Base-by-base conservation (phyloP, 2,888 invertebrate genomes). In the Criorhina ranunculi region DNA sequence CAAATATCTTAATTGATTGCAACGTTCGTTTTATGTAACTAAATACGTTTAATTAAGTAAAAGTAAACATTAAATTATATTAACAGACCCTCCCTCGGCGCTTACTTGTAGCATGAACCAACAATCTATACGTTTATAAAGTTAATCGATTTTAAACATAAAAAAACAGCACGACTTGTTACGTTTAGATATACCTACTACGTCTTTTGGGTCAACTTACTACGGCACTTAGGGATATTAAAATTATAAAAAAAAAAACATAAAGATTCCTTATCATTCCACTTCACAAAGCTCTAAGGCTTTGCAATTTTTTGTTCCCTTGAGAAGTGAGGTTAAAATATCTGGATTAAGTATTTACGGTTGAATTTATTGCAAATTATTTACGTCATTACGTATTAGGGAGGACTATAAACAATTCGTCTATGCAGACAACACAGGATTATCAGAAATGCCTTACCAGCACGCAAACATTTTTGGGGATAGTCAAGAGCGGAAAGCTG, bases 21-120 rank as follows among this genome's bases (percentile, higher is more conserved):
- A 55, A 53, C 42, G 33, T 24, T n/a, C 40, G 31, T 9, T 67
- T 60, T 29, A 53, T 19, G 46, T 60, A 60, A 29, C 46, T 17
- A 5, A 17, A 33, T 15, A n/a, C 46, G 9, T 73, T 62, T 69
- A 78, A 78, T 78, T 62, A 62, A 69, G 12, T 62, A 46, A 78
- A 78, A 55, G 46, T 46, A 70, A 62, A 44, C 35, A 46, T 53
- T 33, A 62, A 67, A 66, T 12, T 15, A n/a, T 49, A 66, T 66
- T 66, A 51, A 66, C 51, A 66, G 51, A 35, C 51, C 8, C 17
- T 7, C n/a, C 31, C 49, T 15, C n/a, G 46, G 15, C 1, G 42
- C 12, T n/a, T 15, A 24, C 24, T 49, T 24, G n/a, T 64, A 12
- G 46, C 64, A 24, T 64, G 62, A 64, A 35, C n/a, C 64, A 46